Base-by-base conservation (phyloP, 64 coral and sea anemone species). In the Stylophora pistillata region DNA sequence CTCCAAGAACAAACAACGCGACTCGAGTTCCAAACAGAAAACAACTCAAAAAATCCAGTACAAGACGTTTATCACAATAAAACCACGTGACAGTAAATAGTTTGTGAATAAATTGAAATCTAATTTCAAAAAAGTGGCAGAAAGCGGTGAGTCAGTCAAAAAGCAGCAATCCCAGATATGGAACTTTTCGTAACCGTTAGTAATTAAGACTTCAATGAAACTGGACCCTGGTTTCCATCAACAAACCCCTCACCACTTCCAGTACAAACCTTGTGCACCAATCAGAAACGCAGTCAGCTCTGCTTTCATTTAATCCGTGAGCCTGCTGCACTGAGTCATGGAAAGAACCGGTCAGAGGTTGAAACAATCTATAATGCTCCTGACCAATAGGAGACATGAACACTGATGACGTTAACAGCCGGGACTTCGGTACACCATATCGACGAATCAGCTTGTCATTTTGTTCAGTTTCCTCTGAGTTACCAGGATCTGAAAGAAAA, bases 371-470 rank as follows among this genome's bases (percentile, higher is more conserved):
- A 77, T 95, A 95, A 23, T 93, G 97, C 20, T 99, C 93, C 34
- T 70, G 58, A 62, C 97, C 90, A 78, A 99, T 95, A 1, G 96
- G 89, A 30, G 97, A 92, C 34, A 62, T 89, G 79, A 95, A 95
- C n/a, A 74, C 55, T 30, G 90, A 89, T 32, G 90, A 93, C 74
- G 63, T 62, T 54, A 93, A 55, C 56, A 76, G 53, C 17, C 63
- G 21, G 10, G 97, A 99, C 59, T 90, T 88, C 25, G 74, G 53
- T 18, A 95, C 41, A 0, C 97, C 97, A 86, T 95, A 99, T 30
- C 87, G 87, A 16, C 95, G 93, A 55, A 95, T 30, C 55, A 99
- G 62, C 71, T 71, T 66, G 25, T 90, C 64, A 30, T 87, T 95
- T 13, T 95, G 66, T 15, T 85, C 76, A 23, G 55, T 56, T 37